These are phyloP conservation scores for Aurelia sp. DNA, from an alignment of 30 jellyfish, hydroid and myxozoan genomes.

Conservation along the genomic window DNA sequence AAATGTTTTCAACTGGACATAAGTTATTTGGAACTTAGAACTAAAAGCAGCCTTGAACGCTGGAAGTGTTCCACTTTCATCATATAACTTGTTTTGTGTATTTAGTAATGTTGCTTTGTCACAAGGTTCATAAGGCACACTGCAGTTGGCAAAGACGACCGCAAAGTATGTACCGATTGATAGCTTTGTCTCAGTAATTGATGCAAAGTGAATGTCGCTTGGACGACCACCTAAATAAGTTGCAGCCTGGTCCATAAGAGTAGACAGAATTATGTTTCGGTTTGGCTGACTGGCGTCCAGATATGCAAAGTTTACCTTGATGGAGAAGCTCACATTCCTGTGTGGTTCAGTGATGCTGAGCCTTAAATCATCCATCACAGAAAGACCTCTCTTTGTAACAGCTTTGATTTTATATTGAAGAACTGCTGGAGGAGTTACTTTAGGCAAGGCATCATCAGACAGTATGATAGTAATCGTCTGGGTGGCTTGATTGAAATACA, in stretches of 20 bases:
- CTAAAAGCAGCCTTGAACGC: conserved; percentile 51
- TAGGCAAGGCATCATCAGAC: conserved; percentile 6
- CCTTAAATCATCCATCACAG: conserved; percentile 48
- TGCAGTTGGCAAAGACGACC: conserved; percentile 32
- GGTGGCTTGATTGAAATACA: conserved; percentile 51
- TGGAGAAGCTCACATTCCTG: conserved; percentile 57
- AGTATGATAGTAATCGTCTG: conserved; percentile 58
- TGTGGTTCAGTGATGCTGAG: conserved; percentile 41
- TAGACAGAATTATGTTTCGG: neutral
- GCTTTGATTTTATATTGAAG: conserved; percentile 70
- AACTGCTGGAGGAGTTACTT: conserved; percentile 14
- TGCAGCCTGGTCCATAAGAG: conserved; percentile 24
- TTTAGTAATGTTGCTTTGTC: conserved; percentile 10
- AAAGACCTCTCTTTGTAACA: conserved; percentile 79
- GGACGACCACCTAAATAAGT: conserved; percentile 23
- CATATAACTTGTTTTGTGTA: neutral
- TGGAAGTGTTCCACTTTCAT: neutral
- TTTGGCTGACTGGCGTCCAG: conserved; percentile 25
- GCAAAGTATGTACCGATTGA: conserved; percentile 9
- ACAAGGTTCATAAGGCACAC: conserved; percentile 21
- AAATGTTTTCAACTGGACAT: neutral
- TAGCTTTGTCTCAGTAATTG: neutral
- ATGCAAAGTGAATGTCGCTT: neutral
- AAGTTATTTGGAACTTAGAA: neutral
- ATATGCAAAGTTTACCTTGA: conserved; percentile 33